Evolutionary conservation across 2,888 invertebrate genomes (phyloP), one percentile per base, ranked within the genome.

Genomic region (Thyatira batis): DNA sequence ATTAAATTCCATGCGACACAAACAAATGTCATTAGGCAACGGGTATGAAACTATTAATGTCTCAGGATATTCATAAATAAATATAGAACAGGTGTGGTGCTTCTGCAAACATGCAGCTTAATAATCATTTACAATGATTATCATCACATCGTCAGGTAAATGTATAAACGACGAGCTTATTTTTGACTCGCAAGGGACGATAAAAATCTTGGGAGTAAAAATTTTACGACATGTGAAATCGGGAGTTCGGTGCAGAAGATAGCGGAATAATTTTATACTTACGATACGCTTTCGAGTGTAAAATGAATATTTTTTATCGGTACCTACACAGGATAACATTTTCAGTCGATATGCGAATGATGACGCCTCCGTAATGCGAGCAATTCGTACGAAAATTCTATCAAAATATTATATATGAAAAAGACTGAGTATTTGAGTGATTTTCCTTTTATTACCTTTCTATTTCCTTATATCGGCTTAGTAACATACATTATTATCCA

Each of bases 221-320:
- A 65, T 76, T 82, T 82, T 82, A 82, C 77, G 83, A 80, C 77
- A 78, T 75, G 75, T 73, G 75, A 82, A 82, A 81, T 81, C 77
- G 78, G 73, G 76, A 79, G 75, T 76, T 74, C 70, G 66, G 65
- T 65, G 71, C 62, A 71, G 63, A 60, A 76, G 78, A 80, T 80
- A 78, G 76, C 72, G 61, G 73, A 78, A 79, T 77, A 76, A 78
- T 78, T 82, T 82, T 80, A 76, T 73, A 80, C 78, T 76, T 73
- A 71, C 67, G 76, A 69, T 71, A 73, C 70, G 73, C 68, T 73
- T 77, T 76, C 76, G 67, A 72, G 73, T 76, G 72, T 76, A 73
- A 78, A 78, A 80, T 76, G 79, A 79, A 69, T 67, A 66, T 67
- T 73, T 74, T 71, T 80, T 78, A 79, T 78, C 73, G 71, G 60